Evolutionary conservation across 2,113 vertebrate genomes (phyloP), one percentile per base, ranked within the genome.

Genomic region (Lepidothrix coronata): DNA sequence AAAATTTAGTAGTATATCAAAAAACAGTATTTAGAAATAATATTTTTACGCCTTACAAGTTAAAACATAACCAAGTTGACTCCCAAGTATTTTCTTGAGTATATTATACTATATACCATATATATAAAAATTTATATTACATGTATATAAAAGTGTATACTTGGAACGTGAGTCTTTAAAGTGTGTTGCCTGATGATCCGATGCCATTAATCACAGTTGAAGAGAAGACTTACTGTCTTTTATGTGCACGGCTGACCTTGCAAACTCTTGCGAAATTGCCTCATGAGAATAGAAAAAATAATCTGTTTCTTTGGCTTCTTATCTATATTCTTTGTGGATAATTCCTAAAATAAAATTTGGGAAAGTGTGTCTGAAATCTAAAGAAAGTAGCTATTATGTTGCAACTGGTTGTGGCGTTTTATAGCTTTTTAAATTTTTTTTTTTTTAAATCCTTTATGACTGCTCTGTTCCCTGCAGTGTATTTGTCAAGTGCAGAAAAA

Each of bases 401-500:
- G 76, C 96, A 97, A 88, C 77, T 62, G 43, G 39, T 83, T 92
- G 59, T 77, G 89, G 88, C 31, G 54, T 93, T 97, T 97, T 96
- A 96, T 79, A 96, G 87, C 52, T 55, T 54, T 86, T 54, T 83
- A 30, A 37, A 25, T 76, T 61, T 54, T 46, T 52, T 87, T n/a
- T 90, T 75, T 66, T 46, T 20, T 23, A 35, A 43, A 28, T 65
- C 65, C 95, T 96, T 93, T 96, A 88, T 87, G 95, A 86, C 78
- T 95, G 71, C 85, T 96, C 91, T 85, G 80, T 91, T 96, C 94
- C 96, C 96, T 95, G 89, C 95, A 92, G 96, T 85, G 46, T 91
- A 90, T 94, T 92, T 96, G 94, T 95, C 93, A 97, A 97, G 94
- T 91, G 82, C 94, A 95, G 96, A 97, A 96, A 92, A 97, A 97